Evolutionary conservation across 2,888 invertebrate species (phyloP).

Genomic region (Stenurella melanura): DNA sequence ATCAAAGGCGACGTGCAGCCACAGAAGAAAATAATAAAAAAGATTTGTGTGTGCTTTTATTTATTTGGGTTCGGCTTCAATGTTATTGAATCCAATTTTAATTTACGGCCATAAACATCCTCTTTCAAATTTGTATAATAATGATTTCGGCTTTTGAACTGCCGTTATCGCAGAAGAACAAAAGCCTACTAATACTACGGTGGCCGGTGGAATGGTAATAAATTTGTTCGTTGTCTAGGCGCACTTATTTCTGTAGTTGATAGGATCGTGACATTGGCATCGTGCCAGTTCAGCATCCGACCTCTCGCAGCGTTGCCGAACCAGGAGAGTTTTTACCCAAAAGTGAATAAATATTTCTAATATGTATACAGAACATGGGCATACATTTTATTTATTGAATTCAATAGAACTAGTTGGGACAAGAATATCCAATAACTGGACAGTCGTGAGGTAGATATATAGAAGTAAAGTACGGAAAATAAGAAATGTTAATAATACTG

Average conservation of each 20-base stretch:
- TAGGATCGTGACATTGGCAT: slow-evolving; percentile 54
- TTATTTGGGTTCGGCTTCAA: slow-evolving; percentile 10
- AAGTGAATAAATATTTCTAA: slow-evolving; percentile 2
- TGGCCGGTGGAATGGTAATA: slow-evolving; percentile 23
- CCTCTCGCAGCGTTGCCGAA: slow-evolving; percentile 18
- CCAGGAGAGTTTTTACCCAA: background rate
- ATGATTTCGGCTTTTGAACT: slow-evolving; percentile 30
- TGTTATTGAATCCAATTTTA: slow-evolving; percentile 33
- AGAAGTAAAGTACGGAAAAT: too few relatives aligned
- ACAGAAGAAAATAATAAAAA: slow-evolving; percentile 12
- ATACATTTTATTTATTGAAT: too few relatives aligned
- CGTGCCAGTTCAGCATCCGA: slow-evolving; percentile 47
- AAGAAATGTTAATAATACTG: too few relatives aligned
- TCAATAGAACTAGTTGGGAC: too few relatives aligned
- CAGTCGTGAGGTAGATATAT: too few relatives aligned
- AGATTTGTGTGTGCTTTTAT: background rate
- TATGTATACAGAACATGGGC: too few relatives aligned
- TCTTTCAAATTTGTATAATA: slow-evolving; percentile 37
- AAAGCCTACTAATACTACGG: slow-evolving; percentile 29
- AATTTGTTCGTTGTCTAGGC: slow-evolving; percentile 45
- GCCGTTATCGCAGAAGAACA: slow-evolving; percentile 34
- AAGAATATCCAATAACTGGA: too few relatives aligned
- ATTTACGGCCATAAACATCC: slow-evolving; percentile 31
- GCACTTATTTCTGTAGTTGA: slow-evolving; percentile 56
- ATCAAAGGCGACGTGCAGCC: slow-evolving; percentile 7